Conservation (phyloP, 2,888 invertebrate genomes). For the Aradus depressus region DNA sequence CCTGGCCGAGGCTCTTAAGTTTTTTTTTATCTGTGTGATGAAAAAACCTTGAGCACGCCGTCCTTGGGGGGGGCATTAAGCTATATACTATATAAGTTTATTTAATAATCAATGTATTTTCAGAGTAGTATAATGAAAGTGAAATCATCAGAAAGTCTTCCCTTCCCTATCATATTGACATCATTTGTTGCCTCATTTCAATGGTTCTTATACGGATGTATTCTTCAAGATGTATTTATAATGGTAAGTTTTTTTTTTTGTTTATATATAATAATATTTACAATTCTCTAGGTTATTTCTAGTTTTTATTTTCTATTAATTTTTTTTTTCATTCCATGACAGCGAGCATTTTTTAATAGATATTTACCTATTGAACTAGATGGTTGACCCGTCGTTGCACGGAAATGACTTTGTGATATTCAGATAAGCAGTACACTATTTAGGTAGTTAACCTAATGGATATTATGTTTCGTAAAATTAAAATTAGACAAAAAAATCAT, state of each 20-base stretch:
- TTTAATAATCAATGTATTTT: constrained; percentile 26
- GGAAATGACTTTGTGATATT: not conserved
- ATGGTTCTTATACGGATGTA: constrained; percentile 74
- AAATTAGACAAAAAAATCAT: too few species aligned
- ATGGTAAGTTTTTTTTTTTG: constrained; percentile 44
- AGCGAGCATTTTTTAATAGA: not conserved
- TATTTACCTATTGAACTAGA: not conserved
- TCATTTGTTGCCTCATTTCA: constrained; percentile 69
- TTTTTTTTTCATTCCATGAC: too few species aligned
- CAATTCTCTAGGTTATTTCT: not conserved
- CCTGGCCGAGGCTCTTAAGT: too few species aligned
- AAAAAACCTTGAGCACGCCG: too few species aligned
- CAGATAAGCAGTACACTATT: not conserved
- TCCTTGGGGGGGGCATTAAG: too few species aligned
- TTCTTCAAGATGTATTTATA: constrained; percentile 67
- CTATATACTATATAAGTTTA: too few species aligned
- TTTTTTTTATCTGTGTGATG: too few species aligned
- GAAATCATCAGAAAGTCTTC: constrained; percentile 73
- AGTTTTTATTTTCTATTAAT: too few species aligned
- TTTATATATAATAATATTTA: not conserved
- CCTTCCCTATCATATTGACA: constrained; percentile 74
- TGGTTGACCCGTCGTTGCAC: not conserved
- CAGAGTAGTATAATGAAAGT: constrained; percentile 63
- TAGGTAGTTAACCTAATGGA: not conserved
- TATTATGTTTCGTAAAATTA: too few species aligned